These are phyloP conservation scores for Cataglyphis cursor DNA, from an alignment of 2,888 invertebrate species.

Conservation along the genomic window DNA sequence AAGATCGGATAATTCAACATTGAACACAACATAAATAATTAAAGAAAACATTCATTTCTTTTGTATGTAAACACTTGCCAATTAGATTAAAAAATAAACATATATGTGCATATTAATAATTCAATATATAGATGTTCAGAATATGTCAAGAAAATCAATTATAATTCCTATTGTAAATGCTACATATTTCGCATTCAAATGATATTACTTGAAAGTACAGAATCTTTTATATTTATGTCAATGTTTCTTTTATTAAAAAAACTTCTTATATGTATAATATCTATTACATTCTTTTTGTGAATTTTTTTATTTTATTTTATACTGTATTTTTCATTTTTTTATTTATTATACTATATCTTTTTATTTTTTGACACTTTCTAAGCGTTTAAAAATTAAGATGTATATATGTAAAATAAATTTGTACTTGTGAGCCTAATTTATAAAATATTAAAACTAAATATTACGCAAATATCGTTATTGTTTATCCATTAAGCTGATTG, in stretches of 20 bases:
- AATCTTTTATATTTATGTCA: not conserved
- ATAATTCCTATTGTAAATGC: not conserved
- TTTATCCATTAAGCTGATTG: constrained; percentile 42
- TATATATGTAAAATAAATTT: not conserved
- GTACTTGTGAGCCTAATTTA: not conserved
- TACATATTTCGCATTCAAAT: not conserved
- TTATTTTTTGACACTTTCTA: not conserved
- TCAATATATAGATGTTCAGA: not conserved
- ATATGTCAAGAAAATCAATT: not conserved
- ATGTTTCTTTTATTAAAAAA: not conserved
- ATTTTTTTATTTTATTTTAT: not conserved
- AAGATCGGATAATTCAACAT: not conserved
- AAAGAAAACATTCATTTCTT: not conserved
- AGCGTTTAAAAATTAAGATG: not conserved
- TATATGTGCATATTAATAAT: not conserved
- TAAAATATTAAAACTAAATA: not conserved
- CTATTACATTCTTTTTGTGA: not conserved
- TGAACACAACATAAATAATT: not conserved
- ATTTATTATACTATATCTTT: not conserved
- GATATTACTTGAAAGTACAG: not conserved
- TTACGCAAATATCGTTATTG: constrained; percentile 17
- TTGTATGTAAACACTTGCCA: not conserved
- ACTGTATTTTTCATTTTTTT: not conserved
- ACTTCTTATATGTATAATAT: not conserved
- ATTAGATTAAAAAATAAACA: not conserved